These are phyloP conservation scores for Andrena bicolor DNA, from an alignment of 2,888 invertebrate genomes.

Conservation along the genomic window DNA sequence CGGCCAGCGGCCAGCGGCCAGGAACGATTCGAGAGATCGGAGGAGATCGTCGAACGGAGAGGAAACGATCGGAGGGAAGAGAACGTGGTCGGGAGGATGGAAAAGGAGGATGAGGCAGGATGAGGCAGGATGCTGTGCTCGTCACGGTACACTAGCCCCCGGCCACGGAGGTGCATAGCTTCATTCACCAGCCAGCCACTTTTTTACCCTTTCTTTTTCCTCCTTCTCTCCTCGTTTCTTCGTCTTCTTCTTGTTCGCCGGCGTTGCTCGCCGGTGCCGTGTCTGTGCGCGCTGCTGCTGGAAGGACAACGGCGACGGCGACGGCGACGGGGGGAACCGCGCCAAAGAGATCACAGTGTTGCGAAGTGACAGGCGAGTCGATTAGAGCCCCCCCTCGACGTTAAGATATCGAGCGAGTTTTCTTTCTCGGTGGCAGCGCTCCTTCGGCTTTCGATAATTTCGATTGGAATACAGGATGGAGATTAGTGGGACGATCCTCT, in stretches of 20 bases:
- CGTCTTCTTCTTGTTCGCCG: conserved; percentile 10
- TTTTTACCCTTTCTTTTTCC: conserved; percentile 53
- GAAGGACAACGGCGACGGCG: conserved; percentile 47
- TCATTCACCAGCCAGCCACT: conserved; percentile 73
- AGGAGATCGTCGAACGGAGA: conserved; percentile 55
- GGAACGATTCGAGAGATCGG: conserved; percentile 52
- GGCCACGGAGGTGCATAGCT: conserved; percentile 77
- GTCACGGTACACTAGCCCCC: conserved; percentile 82
- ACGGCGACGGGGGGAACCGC: conserved; percentile 34
- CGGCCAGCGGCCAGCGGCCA: conserved; percentile 11
- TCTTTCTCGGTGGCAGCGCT: neutral
- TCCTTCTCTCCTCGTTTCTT: conserved; percentile 39
- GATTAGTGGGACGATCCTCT: neutral
- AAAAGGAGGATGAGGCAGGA: conserved; percentile 74
- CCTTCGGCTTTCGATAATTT: neutral
- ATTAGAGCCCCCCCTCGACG: conserved; percentile 46
- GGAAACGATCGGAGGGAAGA: conserved; percentile 51
- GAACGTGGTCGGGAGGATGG: conserved; percentile 42
- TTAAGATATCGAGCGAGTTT: conserved; percentile 11
- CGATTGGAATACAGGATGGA: neutral
- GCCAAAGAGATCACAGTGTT: conserved; percentile 55
- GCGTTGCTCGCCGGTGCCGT: neutral
- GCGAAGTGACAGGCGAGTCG: conserved; percentile 63
- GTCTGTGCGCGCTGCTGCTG: conserved; percentile 29
- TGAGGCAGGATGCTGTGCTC: conserved; percentile 82